These are phyloP conservation scores for Xyrichtys novacula DNA, from an alignment of 2,797 vertebrate species.

Conservation along the genomic window DNA sequence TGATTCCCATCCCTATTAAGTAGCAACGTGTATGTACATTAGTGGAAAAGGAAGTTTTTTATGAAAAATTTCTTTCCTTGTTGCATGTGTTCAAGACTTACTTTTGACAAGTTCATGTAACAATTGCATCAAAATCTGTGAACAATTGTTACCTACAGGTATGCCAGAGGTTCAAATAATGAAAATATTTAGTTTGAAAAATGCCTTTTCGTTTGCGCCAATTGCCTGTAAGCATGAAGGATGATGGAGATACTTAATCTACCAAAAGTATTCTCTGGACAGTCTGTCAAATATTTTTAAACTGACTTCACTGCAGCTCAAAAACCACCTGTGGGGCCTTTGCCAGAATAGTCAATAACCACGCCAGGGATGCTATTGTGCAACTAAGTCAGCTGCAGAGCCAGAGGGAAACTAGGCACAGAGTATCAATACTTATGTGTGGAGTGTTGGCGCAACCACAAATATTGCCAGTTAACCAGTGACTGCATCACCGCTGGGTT, in stretches of 20 bases:
- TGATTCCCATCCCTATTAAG: too few species aligned
- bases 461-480: conserved; percentile 11
- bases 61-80: too few species aligned
- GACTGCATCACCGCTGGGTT: neutral
- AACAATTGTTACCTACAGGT: neutral
- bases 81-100: too few species aligned
- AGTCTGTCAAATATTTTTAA: neutral
- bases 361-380: conserved; percentile 29
- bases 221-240: neutral
- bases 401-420: conserved; percentile 5
- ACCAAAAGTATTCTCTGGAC: neutral
- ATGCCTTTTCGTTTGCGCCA: neutral
- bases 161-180: neutral
- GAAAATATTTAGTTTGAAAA: neutral
- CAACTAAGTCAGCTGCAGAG: conserved; percentile 39
- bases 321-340: conserved; percentile 19
- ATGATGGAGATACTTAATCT: neutral
- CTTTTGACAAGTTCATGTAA: neutral
- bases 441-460: conserved; percentile 3
- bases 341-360: conserved; percentile 21
- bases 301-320: conserved; percentile 6
- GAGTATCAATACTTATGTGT: conserved; percentile 11
- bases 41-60: too few species aligned
- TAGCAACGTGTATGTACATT: neutral
- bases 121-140: neutral